Conservation (phyloP, 2,113 vertebrate species). For the Danionella cerebrum region DNA sequence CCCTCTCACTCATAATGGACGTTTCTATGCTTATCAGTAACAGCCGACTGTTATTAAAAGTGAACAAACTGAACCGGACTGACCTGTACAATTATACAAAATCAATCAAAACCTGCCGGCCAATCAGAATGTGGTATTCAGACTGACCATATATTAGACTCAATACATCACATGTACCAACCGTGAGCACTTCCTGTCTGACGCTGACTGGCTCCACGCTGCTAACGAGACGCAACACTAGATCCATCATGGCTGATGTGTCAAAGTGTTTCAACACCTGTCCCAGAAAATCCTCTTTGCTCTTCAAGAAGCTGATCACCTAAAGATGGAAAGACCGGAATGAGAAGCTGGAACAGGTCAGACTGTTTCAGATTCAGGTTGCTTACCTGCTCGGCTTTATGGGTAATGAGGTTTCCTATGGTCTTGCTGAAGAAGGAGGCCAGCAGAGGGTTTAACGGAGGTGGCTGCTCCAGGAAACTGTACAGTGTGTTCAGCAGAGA, state of each 20-base stretch:
- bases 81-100: too few relatives aligned
- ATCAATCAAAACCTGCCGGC: too few relatives aligned
- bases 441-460: slow-evolving; percentile 86
- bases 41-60: too few relatives aligned
- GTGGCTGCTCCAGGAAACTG: slow-evolving; percentile 81
- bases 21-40: too few relatives aligned
- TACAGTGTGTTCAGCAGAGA: slow-evolving; percentile 80
- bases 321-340: slow-evolving; percentile 28
- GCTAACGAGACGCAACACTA: slow-evolving; percentile 90
- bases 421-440: slow-evolving; percentile 99
- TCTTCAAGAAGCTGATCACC: slow-evolving; percentile 86
- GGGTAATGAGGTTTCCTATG: slow-evolving; percentile 85
- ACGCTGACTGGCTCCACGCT: slow-evolving; percentile 82
- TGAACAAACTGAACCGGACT: too few relatives aligned
- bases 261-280: slow-evolving; percentile 88
- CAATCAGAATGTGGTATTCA: too few relatives aligned
- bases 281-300: slow-evolving; percentile 81
- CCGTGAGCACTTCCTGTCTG: slow-evolving; percentile 83
- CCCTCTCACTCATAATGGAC: too few relatives aligned
- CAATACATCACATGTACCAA: slow-evolving; percentile 62
- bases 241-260: slow-evolving; percentile 94
- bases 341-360: background rate
- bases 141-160: too few relatives aligned
- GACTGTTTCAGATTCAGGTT: background rate
- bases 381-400: slow-evolving; percentile 87